Evolutionary conservation across 2,888 invertebrate genomes (phyloP), one percentile per base, ranked within the genome.

Genomic region (Eurytoma californica): DNA sequence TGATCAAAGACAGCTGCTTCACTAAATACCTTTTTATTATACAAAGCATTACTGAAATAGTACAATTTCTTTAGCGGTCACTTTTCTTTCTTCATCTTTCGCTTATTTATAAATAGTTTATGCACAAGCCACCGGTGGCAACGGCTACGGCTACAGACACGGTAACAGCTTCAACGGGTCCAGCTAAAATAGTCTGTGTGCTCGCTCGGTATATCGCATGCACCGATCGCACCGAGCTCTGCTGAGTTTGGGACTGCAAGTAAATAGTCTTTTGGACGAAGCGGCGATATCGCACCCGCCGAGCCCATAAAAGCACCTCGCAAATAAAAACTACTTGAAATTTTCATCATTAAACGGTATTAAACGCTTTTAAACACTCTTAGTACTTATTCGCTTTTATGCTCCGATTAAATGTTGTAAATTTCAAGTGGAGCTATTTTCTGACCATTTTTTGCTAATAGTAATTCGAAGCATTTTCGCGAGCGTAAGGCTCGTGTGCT

Each of bases 41-140:
- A 89, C 89, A 90, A 90, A 90, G 89, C 89, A 88, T 90, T 90
- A 90, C 87, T 90, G 88, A 88, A 90, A 89, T 89, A 89, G 86
- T 89, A 89, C 86, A 85, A 84, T 84, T 74, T 82, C 39, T 30
- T 67, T 60, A 39, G 14, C 14, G 66, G 30, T 68, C 68, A 30
- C 16, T 68, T 51, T 60, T 60, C 47, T 61, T 30, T 70, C 30
- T 79, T 20, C 2, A 57, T 77, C 39, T 63, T 65, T 65, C 72
- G 79, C 74, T 75, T 79, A 30, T 83, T 18, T 39, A 16, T 82
- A 77, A 77, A 69, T 60, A 65, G 61, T 47, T 16, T 73, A 76
- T 70, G 75, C 79, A 72, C 67, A 76, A 66, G 72, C 75, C 61
- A 73, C 65, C 80, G 69, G 66, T n/a, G 30, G 30, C 30, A 30